Conservation (phyloP, 2,888 invertebrate genomes). For the Andrena haemorrhoa region DNA sequence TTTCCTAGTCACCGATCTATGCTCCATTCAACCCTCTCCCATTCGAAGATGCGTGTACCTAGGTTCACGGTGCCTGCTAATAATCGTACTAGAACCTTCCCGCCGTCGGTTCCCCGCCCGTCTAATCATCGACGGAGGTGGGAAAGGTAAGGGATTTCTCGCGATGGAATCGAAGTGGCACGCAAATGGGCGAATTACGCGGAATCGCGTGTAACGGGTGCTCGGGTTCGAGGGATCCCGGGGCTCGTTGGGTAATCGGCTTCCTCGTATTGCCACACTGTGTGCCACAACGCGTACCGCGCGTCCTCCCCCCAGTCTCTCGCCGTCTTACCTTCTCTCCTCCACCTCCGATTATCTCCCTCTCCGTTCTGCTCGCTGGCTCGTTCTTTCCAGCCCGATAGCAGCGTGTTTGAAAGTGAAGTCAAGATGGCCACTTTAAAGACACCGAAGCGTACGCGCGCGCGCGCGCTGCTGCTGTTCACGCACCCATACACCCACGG, state of each 20-base stretch:
- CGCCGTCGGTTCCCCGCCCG: background rate
- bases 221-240: constrained; percentile 64
- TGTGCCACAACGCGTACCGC: constrained; percentile 52
- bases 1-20: constrained; percentile 18
- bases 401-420: constrained; percentile 78
- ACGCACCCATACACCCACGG: constrained; percentile 34
- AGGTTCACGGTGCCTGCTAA: background rate
- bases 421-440: constrained; percentile 79
- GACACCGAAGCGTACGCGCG: constrained; percentile 45
- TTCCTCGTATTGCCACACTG: constrained; percentile 81
- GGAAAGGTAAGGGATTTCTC: background rate
- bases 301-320: constrained; percentile 12
- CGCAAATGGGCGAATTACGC: constrained; percentile 50
- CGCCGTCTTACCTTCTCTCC: constrained; percentile 10
- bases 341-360: constrained; percentile 15
- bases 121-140: background rate
- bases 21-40: constrained; percentile 33
- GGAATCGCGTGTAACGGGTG: constrained; percentile 65
- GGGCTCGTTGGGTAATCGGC: constrained; percentile 80
- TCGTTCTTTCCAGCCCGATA: constrained; percentile 50
- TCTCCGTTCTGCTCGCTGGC: constrained; percentile 22
- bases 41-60: background rate
- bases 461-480: background rate
- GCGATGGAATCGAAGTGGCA: constrained; percentile 34
- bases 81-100: constrained; percentile 2